Evolutionary conservation across 1,140 invertebrate genomes (phyloP).

Genomic region (Drosophila malerkotliana): DNA sequence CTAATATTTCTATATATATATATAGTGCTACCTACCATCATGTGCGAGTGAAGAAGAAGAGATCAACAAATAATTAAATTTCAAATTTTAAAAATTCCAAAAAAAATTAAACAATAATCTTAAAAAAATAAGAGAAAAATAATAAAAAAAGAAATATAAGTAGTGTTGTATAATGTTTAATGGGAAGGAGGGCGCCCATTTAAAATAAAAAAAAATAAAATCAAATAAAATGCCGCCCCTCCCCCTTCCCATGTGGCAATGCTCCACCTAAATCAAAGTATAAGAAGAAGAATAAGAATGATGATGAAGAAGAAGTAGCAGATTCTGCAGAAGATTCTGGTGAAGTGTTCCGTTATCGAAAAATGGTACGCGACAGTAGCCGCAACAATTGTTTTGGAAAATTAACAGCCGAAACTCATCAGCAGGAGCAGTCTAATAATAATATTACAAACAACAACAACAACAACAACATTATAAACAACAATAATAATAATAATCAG

Average conservation of each 20-base stretch:
- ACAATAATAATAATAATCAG: constrained; percentile 61
- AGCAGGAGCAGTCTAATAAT: constrained; percentile 7
- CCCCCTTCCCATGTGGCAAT: constrained; percentile 55
- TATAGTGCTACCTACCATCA: constrained; percentile 46
- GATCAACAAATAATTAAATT: constrained; percentile 12
- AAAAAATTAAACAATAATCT: not conserved
- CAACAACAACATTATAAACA: constrained; percentile 54
- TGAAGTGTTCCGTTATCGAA: constrained; percentile 84
- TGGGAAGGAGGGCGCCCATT: constrained; percentile 77
- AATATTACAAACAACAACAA: not conserved
- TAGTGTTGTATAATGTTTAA: constrained; percentile 44
- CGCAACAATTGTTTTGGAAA: constrained; percentile 99
- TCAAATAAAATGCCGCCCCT: constrained; percentile 67
- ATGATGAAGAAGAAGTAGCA: constrained; percentile 47
- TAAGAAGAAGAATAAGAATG: constrained; percentile 34
- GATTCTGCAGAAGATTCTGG: constrained; percentile 55
- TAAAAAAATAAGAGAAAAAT: not conserved
- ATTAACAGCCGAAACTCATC: constrained; percentile 95
- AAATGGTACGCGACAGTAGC: constrained; percentile 99
- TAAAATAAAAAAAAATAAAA: constrained; percentile 43
- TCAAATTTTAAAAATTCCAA: constrained; percentile 12
- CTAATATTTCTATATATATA: not conserved
- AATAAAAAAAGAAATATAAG: not conserved
- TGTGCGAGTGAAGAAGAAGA: constrained; percentile 48
- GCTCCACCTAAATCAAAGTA: constrained; percentile 58